Percentiles rank a stretch among this genome's conserved stretches.
These are phyloP conservation scores for Coecobrya sp. DNA, from an alignment of 2,888 invertebrate genomes.

Conservation along the genomic window DNA sequence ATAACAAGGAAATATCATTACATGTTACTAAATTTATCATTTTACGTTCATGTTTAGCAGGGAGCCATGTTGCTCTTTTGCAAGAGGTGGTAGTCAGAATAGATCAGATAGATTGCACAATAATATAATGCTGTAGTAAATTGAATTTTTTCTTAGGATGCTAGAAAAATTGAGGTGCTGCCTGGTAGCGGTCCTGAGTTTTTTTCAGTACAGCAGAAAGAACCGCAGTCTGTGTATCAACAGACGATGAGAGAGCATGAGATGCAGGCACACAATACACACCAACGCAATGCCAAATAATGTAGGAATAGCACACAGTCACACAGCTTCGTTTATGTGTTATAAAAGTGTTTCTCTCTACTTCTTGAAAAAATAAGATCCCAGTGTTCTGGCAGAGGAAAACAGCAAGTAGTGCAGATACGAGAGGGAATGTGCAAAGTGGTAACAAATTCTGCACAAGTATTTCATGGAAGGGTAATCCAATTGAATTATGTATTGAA, in stretches of 20 bases:
- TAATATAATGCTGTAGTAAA: slow-evolving; percentile 52
- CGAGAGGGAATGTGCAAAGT: neutral
- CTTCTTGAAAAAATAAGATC: neutral
- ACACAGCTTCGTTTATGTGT: neutral
- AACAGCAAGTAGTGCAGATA: neutral
- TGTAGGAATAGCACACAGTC: no score
- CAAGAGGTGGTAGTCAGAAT: neutral
- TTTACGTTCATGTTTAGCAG: neutral
- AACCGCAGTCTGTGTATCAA: neutral
- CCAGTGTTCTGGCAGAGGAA: neutral
- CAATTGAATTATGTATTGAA: slow-evolving; percentile 65
- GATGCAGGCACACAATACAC: neutral
- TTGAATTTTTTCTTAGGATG: slow-evolving; percentile 36
- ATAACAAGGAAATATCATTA: slow-evolving; percentile 52
- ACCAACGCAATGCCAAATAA: neutral
- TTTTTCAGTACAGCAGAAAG: neutral
- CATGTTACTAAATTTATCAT: slow-evolving; percentile 41
- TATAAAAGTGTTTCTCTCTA: slow-evolving; percentile 22
- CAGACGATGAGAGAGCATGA: neutral
- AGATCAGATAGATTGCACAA: slow-evolving; percentile 27
- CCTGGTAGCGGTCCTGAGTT: neutral
- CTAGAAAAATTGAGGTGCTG: slow-evolving; percentile 23
- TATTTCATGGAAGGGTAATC: slow-evolving; percentile 60
- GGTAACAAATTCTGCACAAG: slow-evolving; percentile 55
- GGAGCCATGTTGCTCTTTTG: neutral